Evolutionary conservation across 2,113 vertebrate species (phyloP), one percentile per base, ranked within the genome.

Genomic region (Phylloscopus trochiloides): DNA sequence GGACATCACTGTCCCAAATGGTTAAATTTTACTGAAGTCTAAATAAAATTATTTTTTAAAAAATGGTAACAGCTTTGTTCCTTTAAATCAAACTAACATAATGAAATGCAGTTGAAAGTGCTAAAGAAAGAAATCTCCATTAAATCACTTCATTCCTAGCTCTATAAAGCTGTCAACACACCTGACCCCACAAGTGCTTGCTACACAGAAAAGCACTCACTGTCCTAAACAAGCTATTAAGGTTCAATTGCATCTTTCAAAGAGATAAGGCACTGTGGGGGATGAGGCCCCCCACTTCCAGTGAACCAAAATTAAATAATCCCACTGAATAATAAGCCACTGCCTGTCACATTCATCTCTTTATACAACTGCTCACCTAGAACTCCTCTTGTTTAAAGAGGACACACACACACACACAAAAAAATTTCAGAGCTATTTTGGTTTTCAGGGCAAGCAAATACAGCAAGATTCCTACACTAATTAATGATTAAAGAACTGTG

Each of bases 361-460:
- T 76, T 34, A 36, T 24, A 62, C 36, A 76, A 21, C 45, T 52
- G 45, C 57, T 68, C 51, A 85, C 66, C 75, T 63, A 38, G 2
- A 77, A 43, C n/a, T 74, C 22, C 55, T 61, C 75, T 58, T 54
- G 18, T 70, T 76, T 73, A 83, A 88, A 83, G 71, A 70, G 28
- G 26, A 40, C 21, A 54, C 28, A 67, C 31, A 78, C 52, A 74
- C 16, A 68, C 24, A 71, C 32, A 79, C 19, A 71, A 15, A n/a
- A 12, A 58, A 61, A 47, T n/a, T 3, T 24, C 47, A 61, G 40
- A 82, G 61, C 28, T 59, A 59, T 81, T 93, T 59, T 72, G n/a
- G 74, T 88, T 90, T 95, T 83, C 58, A 76, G 54, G 51, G 32
- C 71, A 86, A 88, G 62, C 12, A 89, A 94, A 92, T 74, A 80